Evolutionary conservation across 2,113 vertebrate species (phyloP).

Genomic region (Pelobates fuscus): DNA sequence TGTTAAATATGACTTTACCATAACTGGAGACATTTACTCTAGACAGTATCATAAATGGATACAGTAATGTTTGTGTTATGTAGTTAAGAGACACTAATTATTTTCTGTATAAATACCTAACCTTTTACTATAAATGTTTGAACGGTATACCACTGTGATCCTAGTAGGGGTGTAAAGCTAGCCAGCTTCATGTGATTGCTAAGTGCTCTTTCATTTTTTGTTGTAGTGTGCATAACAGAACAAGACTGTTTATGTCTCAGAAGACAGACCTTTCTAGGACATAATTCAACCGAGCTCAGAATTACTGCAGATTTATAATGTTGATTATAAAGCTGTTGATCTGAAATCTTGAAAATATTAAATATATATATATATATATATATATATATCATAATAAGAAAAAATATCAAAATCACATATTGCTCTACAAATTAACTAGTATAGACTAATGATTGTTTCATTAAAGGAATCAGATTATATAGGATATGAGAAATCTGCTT

Average conservation of each 20-base stretch:
- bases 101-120: background rate
- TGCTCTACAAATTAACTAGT: no score
- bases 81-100: constrained; percentile 9
- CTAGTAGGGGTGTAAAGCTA: constrained; percentile 10
- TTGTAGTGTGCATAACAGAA: background rate
- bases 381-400: no score
- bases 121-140: constrained; percentile 9
- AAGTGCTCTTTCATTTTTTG: constrained; percentile 4
- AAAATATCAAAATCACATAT: no score
- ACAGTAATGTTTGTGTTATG: background rate
- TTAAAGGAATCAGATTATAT: no score
- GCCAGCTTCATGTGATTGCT: background rate
- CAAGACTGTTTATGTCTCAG: background rate
- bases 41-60: background rate
- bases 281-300: background rate
- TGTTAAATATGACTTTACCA: background rate
- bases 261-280: background rate
- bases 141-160: background rate
- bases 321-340: background rate
- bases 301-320: background rate
- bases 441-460: no score
- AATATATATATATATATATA: no score
- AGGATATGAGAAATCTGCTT: no score
- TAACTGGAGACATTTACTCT: background rate
- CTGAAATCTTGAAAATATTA: background rate